Evolutionary conservation across 2,113 vertebrate species (phyloP), one percentile per base, ranked within the genome.

Genomic region (Neotoma lepida): DNA sequence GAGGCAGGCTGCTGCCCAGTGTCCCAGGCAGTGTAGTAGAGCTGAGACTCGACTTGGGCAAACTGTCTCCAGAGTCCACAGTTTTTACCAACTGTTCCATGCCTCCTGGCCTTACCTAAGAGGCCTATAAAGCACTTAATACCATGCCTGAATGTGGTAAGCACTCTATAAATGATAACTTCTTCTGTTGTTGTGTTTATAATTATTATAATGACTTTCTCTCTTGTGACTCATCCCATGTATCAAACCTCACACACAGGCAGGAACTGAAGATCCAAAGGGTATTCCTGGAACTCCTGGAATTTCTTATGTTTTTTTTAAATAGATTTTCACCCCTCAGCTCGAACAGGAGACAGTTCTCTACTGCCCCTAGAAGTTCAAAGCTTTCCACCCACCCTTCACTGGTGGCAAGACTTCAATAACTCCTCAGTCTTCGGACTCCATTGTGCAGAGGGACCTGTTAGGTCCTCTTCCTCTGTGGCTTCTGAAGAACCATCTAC

Each of bases 331-430:
- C 0, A 5, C 9, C 39, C 61, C 85, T 82, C 51, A 6, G 6
- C 39, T 94, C 22, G 66, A 68, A 63, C 24, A 41, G 51, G 74
- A 93, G 95, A 39, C 33, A 17, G 49, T 93, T 96, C 88, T 91
- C 68, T 84, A n/a, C 73, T 90, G 81, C 81, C 86, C 82, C 56
- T 76, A 63, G 80, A 88, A 97, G 95, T 96, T 97, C 93, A 96
- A 97, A 97, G 95, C 89, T 78, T 90, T 95, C 85, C 35, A 88
- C 91, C 96, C 96, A 64, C 96, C 86, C 77, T 86, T 73, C 41
- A 78, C 46, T 93, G 85, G 85, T 95, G 94, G 95, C 93, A 97
- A 66, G 93, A 95, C 90, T 96, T 97, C 94, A 97, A 91, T 96
- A 93, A 88, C 90, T 64, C 44, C 80, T 63, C 89, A 85, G 68